Evolutionary conservation across 64 coral and sea anemone species (phyloP), one percentile per base, ranked within the genome.

Genomic region (Montipora cactus): DNA sequence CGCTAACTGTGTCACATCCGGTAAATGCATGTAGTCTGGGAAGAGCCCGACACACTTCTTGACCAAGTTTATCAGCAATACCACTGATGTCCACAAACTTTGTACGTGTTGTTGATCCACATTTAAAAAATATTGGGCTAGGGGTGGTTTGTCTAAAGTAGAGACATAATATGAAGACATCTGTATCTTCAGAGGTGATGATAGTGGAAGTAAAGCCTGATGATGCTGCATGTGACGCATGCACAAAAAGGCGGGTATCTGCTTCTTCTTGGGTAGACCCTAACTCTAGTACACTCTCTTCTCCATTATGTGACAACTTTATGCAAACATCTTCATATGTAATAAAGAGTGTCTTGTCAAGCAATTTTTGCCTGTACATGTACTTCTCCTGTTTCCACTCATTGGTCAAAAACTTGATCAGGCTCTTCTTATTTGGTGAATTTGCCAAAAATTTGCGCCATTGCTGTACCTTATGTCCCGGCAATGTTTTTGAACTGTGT

Each of bases 361-460:
- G 3, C 0, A 93, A 46, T 68, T 16, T 49, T 5, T 49, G 18
- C 25, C 20, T 91, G 64, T 13, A 49, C 18, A 25, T 25, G 25
- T 25, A 25, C 25, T 10, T 22, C 18, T 82, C 8, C 37, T 83
- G 51, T 81, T 84, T 14, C 78, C 78, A 83, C 51, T 91, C 64
- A 16, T 73, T 50, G 4, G 28, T 47, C 7, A 91, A 19, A 59
- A 83, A 91, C 22, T 14, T 82, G 16, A 87, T 93, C 22, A 93
- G 44, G 7, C 22, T 21, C 8, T 71, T 23, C 44, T 87, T 93
- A 59, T 87, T 93, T 3, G 5, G 47, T 8, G 59, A 11, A 75
- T 44, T 78, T 15, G 44, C 12, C n/a, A 93, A 57, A 50, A 93
- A 87, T 25, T 87, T 85, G 4, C 44, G 72, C 81, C 81, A 93